Evolutionary conservation across 1,140 invertebrate genomes (phyloP).

Genomic region (Hycleus cichorii): DNA sequence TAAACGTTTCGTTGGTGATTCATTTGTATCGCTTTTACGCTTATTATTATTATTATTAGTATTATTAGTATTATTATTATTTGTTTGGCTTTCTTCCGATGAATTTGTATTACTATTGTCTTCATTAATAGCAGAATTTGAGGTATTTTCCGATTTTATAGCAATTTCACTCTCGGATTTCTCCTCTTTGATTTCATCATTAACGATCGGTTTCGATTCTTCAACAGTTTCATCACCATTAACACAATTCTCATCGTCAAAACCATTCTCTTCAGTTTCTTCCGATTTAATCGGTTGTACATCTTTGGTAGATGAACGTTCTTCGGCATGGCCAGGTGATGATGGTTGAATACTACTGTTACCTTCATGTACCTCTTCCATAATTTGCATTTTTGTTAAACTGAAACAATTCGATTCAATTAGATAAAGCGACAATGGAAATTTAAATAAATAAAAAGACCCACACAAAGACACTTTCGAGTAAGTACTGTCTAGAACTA

Average conservation of each 20-base stretch:
- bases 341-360: constrained; percentile 34
- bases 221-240: constrained; percentile 9
- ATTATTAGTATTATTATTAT: background rate
- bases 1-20: constrained; percentile 44
- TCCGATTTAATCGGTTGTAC: constrained; percentile 1
- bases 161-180: constrained; percentile 11
- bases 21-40: constrained; percentile 30
- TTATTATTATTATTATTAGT: constrained; percentile 12
- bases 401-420: constrained; percentile 31
- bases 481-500: constrained; percentile 12
- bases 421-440: background rate
- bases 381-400: constrained; percentile 42
- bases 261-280: constrained; percentile 3
- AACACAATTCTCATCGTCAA: constrained; percentile 8
- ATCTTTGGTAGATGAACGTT: constrained; percentile 19
- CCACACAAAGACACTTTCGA: constrained; percentile 8
- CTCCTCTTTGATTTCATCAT: constrained; percentile 14
- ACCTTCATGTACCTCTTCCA: constrained; percentile 40
- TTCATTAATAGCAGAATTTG: constrained; percentile 15
- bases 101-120: constrained; percentile 17
- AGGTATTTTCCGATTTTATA: constrained; percentile 11
- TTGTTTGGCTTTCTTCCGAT: constrained; percentile 8
- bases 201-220: constrained; percentile 2
- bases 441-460: background rate
- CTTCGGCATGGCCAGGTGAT: constrained; percentile 38